Evolutionary conservation across 2,113 vertebrate species (phyloP).

Genomic region (Melanostigma gelatinosum): DNA sequence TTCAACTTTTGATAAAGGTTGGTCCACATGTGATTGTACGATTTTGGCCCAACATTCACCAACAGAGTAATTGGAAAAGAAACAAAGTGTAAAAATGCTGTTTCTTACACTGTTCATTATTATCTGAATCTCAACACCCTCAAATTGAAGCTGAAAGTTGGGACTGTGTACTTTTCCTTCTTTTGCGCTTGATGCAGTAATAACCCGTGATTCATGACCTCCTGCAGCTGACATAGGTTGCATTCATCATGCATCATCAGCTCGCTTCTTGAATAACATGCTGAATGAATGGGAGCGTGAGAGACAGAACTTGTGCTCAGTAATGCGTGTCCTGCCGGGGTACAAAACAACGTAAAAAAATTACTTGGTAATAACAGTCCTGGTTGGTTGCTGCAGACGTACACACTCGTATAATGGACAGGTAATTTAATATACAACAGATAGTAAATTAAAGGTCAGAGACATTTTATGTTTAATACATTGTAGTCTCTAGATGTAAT

Average conservation of each 20-base stretch:
- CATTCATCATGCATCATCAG: slow-evolving; percentile 29
- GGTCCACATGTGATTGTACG: not conserved
- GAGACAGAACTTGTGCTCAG: slow-evolving; percentile 52
- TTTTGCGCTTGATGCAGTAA: not conserved
- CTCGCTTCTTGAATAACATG: slow-evolving; percentile 31
- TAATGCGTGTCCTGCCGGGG: slow-evolving; percentile 58
- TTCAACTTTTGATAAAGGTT: slow-evolving; percentile 28
- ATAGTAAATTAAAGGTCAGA: slow-evolving; percentile 57
- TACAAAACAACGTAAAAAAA: slow-evolving; percentile 68
- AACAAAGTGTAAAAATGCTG: not conserved
- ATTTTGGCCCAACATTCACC: not conserved
- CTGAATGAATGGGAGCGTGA: slow-evolving; percentile 30
- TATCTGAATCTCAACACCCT: not conserved
- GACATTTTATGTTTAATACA: slow-evolving; percentile 22
- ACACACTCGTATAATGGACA: slow-evolving; percentile 21
- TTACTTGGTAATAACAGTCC: slow-evolving; percentile 66
- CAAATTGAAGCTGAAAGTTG: not conserved
- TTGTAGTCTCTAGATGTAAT: slow-evolving; percentile 33
- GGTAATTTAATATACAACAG: slow-evolving; percentile 56
- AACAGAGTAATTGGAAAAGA: not conserved
- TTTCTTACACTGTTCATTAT: not conserved
- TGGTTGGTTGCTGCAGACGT: slow-evolving; percentile 32
- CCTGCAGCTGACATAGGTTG: slow-evolving; percentile 20
- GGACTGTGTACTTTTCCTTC: not conserved
- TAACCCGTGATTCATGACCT: slow-evolving; percentile 5